Conservation (phyloP, 2,888 invertebrate species). For the Diplolepis rosae region DNA sequence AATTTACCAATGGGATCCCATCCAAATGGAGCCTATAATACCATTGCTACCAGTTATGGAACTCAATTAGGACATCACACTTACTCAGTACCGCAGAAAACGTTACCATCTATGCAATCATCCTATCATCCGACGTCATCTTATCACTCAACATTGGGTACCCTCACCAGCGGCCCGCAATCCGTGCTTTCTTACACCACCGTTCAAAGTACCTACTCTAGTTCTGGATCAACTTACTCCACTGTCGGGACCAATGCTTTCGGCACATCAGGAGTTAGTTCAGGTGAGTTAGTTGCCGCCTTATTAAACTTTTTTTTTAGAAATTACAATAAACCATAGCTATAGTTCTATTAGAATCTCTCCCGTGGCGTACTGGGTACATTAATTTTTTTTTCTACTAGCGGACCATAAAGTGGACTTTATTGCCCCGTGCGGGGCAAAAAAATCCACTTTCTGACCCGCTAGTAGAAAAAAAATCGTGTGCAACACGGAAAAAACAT, state of each 20-base stretch:
- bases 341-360: not conserved
- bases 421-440: too few relatives aligned
- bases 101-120: constrained; percentile 65
- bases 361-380: too few relatives aligned
- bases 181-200: constrained; percentile 70
- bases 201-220: constrained; percentile 66
- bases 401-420: too few relatives aligned
- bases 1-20: constrained; percentile 67
- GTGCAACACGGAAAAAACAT: too few relatives aligned
- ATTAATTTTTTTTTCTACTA: too few relatives aligned
- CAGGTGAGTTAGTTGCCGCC: constrained; percentile 55
- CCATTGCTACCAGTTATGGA: constrained; percentile 63
- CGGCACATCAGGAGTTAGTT: constrained; percentile 65
- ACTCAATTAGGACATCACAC: constrained; percentile 66
- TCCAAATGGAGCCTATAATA: constrained; percentile 67
- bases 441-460: too few relatives aligned
- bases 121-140: constrained; percentile 63
- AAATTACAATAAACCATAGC: not conserved
- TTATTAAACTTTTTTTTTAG: too few relatives aligned
- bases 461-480: too few relatives aligned
- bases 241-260: constrained; percentile 72
- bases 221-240: constrained; percentile 67
- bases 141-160: constrained; percentile 66
- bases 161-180: constrained; percentile 67
- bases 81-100: constrained; percentile 65